These are phyloP conservation scores for Sciurus niger DNA, from an alignment of 2,113 vertebrate species.

Conservation along the genomic window DNA sequence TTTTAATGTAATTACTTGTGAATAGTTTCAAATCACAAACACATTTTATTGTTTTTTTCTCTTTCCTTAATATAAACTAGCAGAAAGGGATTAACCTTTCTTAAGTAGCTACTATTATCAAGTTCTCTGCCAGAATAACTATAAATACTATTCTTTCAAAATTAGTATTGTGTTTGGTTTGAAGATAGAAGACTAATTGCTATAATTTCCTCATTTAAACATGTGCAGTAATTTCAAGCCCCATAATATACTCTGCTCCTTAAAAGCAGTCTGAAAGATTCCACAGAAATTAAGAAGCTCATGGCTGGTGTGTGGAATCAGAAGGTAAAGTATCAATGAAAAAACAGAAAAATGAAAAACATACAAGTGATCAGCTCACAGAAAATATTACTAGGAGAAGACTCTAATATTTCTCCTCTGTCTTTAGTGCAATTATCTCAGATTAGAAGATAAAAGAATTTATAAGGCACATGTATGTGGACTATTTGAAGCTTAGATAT, in stretches of 20 bases:
- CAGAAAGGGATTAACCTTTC: neutral
- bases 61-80: neutral
- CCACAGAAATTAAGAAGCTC: neutral
- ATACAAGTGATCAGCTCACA: neutral
- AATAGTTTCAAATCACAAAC: slow-evolving; percentile 17
- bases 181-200: neutral
- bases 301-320: neutral
- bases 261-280: neutral
- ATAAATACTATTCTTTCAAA: neutral
- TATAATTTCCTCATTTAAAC: neutral
- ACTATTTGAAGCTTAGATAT: neutral
- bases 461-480: neutral
- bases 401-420: neutral
- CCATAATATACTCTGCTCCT: neutral
- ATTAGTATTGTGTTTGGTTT: neutral
- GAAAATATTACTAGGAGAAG: neutral
- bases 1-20: neutral
- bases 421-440: neutral
- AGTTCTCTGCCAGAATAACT: neutral
- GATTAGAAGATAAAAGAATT: neutral
- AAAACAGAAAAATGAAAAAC: neutral
- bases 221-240: neutral
- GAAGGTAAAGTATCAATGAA: neutral
- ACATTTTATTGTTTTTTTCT: neutral
- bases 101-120: neutral